Percentiles rank a stretch among this genome's conserved stretches.
Conservation (phyloP, 2,888 invertebrate species). For the Thecocarcelia acutangulata region DNA sequence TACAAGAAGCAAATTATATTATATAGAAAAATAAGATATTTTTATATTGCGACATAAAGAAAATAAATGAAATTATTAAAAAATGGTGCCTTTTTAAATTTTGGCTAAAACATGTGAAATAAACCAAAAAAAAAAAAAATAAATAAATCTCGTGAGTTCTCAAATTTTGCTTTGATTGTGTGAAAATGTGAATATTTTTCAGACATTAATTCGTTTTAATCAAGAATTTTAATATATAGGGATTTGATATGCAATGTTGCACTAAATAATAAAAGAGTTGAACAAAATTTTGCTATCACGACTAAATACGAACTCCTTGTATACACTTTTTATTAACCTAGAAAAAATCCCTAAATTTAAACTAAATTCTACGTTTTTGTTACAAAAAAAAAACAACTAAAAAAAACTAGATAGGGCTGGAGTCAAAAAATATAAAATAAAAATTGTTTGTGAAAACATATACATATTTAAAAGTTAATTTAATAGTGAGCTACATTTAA, state of each 20-base stretch:
- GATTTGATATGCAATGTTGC: slow-evolving; percentile 38
- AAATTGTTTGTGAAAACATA: not conserved
- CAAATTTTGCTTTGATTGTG: not conserved
- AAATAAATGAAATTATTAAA: slow-evolving; percentile 36
- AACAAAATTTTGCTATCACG: slow-evolving; percentile 52
- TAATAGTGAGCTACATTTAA: not conserved
- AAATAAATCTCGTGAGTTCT: not conserved
- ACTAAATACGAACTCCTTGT: slow-evolving; percentile 53
- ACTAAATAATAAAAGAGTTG: slow-evolving; percentile 26
- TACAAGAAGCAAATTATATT: slow-evolving; percentile 31
- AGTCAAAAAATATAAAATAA: not conserved
- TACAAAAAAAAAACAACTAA: too few relatives aligned
- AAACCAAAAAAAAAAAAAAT: not conserved
- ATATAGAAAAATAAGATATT: slow-evolving; percentile 33
- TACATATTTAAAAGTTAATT: not conserved
- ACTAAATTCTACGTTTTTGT: slow-evolving; percentile 24
- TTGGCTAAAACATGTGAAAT: slow-evolving; percentile 25
- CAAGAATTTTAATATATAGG: slow-evolving; percentile 29
- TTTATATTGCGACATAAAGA: slow-evolving; percentile 1
- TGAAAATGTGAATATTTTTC: not conserved
- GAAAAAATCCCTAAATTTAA: slow-evolving; percentile 43
- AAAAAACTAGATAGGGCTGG: slow-evolving; percentile 1
- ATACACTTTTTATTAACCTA: slow-evolving; percentile 41
- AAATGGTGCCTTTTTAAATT: slow-evolving; percentile 63
- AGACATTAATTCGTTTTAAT: slow-evolving; percentile 5